Conservation (phyloP, 2,797 vertebrate species). For the Ciconia nigra region DNA sequence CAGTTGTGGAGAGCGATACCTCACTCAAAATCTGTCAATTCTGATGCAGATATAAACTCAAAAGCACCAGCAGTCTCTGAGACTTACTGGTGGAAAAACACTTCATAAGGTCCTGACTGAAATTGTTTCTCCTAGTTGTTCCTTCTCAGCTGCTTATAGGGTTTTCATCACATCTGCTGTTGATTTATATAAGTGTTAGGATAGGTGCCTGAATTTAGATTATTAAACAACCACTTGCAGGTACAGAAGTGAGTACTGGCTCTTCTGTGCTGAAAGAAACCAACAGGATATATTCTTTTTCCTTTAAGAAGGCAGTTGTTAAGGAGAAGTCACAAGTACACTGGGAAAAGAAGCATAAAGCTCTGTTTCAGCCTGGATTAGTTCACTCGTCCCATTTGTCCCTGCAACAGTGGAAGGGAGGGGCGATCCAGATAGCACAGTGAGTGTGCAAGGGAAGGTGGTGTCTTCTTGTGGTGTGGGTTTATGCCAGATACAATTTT, state of each 20-base stretch:
- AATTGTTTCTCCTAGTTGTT: neutral
- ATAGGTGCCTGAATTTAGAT: neutral
- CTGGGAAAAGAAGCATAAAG: neutral
- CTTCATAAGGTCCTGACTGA: neutral
- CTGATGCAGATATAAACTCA: neutral
- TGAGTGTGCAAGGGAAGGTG: accelerated
- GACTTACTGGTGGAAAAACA: neutral
- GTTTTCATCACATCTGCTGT: neutral
- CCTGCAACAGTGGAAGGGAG: neutral
- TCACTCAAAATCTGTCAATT: neutral
- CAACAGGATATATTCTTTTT: neutral
- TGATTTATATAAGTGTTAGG: neutral
- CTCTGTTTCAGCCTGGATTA: neutral
- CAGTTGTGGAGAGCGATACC: neutral
- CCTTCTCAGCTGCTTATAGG: neutral
- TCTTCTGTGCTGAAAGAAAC: neutral
- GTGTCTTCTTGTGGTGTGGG: neutral
- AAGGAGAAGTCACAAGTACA: neutral
- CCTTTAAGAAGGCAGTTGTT: neutral
- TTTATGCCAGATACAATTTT: neutral
- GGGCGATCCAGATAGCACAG: accelerated
- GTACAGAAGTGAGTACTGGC: neutral
- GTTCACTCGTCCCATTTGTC: neutral
- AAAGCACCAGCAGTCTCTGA: neutral
- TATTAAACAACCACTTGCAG: neutral